A percentile compares a stretch with the other conserved stretches of the same genome.
Evolutionary conservation across 2,797 vertebrate species (phyloP).

Genomic region (Polyboroides typus): DNA sequence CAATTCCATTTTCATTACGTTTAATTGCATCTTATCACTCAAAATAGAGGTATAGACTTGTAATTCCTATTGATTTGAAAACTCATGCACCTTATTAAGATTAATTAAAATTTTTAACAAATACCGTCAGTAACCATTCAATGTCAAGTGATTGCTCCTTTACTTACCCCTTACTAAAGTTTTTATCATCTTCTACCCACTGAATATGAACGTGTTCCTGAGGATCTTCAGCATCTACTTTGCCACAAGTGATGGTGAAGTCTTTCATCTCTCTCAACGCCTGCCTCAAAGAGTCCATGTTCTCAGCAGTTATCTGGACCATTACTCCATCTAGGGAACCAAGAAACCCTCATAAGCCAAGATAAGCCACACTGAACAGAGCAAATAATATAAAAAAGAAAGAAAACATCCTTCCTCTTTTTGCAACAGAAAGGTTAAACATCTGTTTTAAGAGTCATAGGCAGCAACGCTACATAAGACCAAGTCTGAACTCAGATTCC

Average conservation of each 20-base stretch:
- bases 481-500: background rate
- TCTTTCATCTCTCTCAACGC: slow-evolving; percentile 98
- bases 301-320: slow-evolving; percentile 98
- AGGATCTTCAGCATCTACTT: slow-evolving; percentile 89
- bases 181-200: slow-evolving; percentile 96
- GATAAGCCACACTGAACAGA: background rate
- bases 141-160: background rate
- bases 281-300: slow-evolving; percentile 93
- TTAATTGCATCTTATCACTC: slow-evolving; percentile 8
- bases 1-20: background rate
- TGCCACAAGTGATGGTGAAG: slow-evolving; percentile 92
- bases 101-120: background rate
- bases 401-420: background rate
- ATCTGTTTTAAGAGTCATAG: background rate
- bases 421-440: background rate
- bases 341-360: slow-evolving; percentile 4
- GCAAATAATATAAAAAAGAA: background rate
- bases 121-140: background rate
- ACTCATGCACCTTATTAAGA: background rate
- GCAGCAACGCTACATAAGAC: background rate
- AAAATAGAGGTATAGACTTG: background rate
- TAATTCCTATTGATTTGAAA: background rate
- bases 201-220: slow-evolving; percentile 92
- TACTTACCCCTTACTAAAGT: slow-evolving; percentile 92
- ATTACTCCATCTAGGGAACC: slow-evolving; percentile 90